Evolutionary conservation across 2,888 invertebrate genomes (phyloP).

Genomic region (Lasioglossum marginatum): DNA sequence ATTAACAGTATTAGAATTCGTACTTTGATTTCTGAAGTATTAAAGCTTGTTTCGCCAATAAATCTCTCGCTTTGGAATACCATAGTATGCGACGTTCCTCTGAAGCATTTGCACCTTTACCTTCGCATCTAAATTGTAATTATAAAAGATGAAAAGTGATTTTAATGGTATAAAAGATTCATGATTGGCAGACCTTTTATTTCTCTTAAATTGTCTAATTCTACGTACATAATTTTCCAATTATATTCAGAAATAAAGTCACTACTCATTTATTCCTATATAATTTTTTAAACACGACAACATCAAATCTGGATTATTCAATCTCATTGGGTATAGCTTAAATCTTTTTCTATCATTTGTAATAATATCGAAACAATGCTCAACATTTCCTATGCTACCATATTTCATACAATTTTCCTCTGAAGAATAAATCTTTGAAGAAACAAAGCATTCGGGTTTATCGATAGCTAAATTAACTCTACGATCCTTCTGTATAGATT

Average conservation of each 20-base stretch:
- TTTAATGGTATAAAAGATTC: neutral
- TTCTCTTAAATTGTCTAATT: neutral
- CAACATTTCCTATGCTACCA: constrained; percentile 41
- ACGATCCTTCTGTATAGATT: constrained; percentile 48
- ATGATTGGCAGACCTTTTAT: neutral
- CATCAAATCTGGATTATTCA: constrained; percentile 73
- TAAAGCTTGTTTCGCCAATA: constrained; percentile 86
- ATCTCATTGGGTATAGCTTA: constrained; percentile 74
- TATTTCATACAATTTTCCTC: constrained; percentile 19
- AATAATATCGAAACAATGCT: constrained; percentile 74
- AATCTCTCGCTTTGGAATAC: constrained; percentile 86
- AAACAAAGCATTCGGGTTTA: neutral
- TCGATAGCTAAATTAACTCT: constrained; percentile 31
- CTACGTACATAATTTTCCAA: neutral
- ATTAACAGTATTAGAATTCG: constrained; percentile 62
- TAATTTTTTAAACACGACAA: constrained; percentile 77
- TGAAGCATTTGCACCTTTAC: constrained; percentile 57
- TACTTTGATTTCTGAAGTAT: constrained; percentile 88
- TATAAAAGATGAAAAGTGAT: constrained; percentile 27
- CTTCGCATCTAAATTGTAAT: constrained; percentile 72
- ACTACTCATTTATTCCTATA: constrained; percentile 39
- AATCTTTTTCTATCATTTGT: constrained; percentile 74
- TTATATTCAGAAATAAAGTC: constrained; percentile 3
- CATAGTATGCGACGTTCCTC: constrained; percentile 80
- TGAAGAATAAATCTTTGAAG: neutral